Conservation (phyloP, 1,140 invertebrate genomes). For the Meteorus sp. region DNA sequence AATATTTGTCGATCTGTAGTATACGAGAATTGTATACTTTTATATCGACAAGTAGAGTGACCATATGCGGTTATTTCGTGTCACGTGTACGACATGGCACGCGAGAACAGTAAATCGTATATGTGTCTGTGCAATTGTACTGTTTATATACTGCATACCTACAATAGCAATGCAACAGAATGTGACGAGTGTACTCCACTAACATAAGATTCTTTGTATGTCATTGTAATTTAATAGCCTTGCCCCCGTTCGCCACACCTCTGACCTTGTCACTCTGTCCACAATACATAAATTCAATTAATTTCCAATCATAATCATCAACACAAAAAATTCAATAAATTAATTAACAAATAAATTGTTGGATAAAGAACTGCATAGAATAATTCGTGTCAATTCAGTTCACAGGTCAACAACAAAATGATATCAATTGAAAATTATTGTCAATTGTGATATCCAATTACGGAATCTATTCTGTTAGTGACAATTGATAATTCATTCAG, state of each 20-base stretch:
- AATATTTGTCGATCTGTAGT: neutral
- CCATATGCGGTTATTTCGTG: slow-evolving; percentile 1
- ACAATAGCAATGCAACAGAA: neutral
- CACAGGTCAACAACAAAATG: too few species aligned
- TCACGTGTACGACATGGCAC: neutral
- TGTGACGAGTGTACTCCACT: neutral
- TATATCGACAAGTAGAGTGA: neutral
- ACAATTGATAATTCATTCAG: too few species aligned
- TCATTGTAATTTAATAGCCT: neutral
- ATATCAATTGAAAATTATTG: too few species aligned
- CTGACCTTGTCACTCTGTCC: neutral
- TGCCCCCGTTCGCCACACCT: neutral
- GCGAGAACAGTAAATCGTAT: too few species aligned
- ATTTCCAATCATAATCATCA: neutral
- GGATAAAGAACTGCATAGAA: too few species aligned
- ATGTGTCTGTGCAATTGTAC: neutral
- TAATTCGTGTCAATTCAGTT: too few species aligned
- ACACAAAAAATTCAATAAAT: neutral
- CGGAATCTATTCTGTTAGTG: too few species aligned
- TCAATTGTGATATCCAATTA: too few species aligned
- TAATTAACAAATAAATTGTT: too few species aligned
- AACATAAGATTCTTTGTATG: neutral
- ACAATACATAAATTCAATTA: neutral
- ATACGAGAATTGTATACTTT: neutral
- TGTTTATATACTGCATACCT: too few species aligned